A percentile compares a stretch with the other conserved stretches of the same genome.
Evolutionary conservation across 2,888 invertebrate species (phyloP).

Genomic region (Petrolisthes cinctipes): DNA sequence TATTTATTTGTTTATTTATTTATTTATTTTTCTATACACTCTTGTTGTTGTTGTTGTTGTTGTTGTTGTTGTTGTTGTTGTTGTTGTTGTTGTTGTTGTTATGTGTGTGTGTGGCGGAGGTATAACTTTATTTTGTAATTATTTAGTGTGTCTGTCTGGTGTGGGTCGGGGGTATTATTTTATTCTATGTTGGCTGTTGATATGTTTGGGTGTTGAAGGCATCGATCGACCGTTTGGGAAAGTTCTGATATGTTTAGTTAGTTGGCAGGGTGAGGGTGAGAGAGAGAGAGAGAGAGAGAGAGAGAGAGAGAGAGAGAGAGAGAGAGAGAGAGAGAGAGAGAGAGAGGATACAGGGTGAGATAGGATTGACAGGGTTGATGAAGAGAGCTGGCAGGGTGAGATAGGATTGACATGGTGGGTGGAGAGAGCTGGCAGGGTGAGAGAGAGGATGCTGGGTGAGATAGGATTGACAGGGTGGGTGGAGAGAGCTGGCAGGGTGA

Average conservation of each 20-base stretch:
- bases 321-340: not conserved
- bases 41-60: not conserved
- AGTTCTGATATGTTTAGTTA: not conserved
- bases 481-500: not conserved
- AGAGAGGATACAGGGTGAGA: not conserved
- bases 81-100: not conserved
- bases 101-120: no score
- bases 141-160: no score
- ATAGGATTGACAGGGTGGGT: not conserved
- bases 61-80: not conserved
- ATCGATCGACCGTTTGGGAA: not conserved
- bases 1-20: not conserved
- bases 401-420: not conserved
- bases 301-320: not conserved
- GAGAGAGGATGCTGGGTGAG: not conserved
- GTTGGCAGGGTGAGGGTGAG: not conserved
- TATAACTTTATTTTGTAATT: no score
- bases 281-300: not conserved
- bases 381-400: not conserved
- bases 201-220: not conserved
- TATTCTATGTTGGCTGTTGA: no score
- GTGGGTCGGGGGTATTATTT: no score
- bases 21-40: not conserved
- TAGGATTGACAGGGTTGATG: not conserved
- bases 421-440: not conserved